phyloP scores from a whole-genome alignment of 2,113 vertebrate genomes.

The Columbina picui region DNA sequence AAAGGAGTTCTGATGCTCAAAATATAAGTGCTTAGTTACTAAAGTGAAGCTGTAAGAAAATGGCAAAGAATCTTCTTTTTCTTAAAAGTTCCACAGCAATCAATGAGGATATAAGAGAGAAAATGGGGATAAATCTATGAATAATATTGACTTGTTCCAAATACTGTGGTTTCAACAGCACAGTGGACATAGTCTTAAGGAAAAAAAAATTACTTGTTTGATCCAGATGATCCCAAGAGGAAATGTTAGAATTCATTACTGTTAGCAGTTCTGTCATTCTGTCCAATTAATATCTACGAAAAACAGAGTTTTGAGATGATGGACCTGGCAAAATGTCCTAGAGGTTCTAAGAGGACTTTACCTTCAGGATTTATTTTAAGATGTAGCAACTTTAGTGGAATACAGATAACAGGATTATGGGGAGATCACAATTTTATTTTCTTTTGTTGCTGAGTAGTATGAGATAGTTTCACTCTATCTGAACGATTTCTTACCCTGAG shows the following conservation, averaged over 20 bases:
- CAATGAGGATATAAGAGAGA: background rate
- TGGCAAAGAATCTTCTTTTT: background rate
- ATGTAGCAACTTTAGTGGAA: background rate
- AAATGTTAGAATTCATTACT: background rate
- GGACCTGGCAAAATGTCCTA: background rate
- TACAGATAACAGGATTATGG: background rate
- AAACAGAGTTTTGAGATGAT: background rate
- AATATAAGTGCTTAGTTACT: background rate
- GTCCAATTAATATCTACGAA: background rate
- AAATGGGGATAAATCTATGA: background rate
- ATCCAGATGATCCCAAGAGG: background rate
- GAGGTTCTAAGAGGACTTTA: background rate
- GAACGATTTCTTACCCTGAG: background rate
- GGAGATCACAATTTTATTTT: background rate
- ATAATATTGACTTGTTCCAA: background rate
- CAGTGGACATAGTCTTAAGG: background rate
- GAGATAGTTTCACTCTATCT: background rate
- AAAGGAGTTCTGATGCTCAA: background rate
- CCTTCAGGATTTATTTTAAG: background rate
- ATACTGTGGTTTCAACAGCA: background rate
- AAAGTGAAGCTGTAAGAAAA: background rate
- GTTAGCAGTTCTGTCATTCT: background rate
- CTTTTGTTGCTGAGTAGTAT: background rate
- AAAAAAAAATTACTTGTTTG: background rate
- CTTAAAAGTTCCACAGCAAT: background rate